Evolutionary conservation across 2,888 invertebrate species (phyloP), one percentile per base, ranked within the genome.

Genomic region (Creontiades dilutus): DNA sequence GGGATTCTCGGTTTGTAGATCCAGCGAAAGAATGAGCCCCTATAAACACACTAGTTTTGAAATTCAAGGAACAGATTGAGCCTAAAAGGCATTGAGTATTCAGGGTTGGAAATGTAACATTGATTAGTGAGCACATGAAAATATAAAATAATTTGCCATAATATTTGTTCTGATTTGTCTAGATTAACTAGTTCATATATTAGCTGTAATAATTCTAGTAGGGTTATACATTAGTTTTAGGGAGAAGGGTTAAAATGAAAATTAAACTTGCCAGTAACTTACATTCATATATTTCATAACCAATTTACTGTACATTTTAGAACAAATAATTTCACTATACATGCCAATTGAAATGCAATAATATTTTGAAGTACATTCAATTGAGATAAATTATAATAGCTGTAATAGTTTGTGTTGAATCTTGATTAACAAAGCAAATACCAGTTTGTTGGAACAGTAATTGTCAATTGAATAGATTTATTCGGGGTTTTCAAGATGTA

Each of bases 281-380:
- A 80, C 81, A 89, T 86, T 86, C 68, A 86, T 86, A 86, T 86
- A 86, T 86, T 86, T 86, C 75, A 68, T 75, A 86, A 75, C 68
- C 68, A 86, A 86, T 86, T 61, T 75, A 46, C 86, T 86, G 86
- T 86, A 86, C 86, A 86, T n/a, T 86, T 46, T 55, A 75, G 37
- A 57, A 57, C 78, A 85, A 85, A 85, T 57, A 61, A 85, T 61
- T 28, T 85, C 85, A 57, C 85, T 85, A 85, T 85, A 82, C 82
- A 82, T 82, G 37, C 28, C 85, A 85, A 85, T 85, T 55, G 57
- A 85, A 85, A 85, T 85, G 85, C 85, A 55, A 46, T n/a, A 78
- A 16, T 78, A 47, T 78, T 19, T 68, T 47, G 78, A 47, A 37
- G 46, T 46, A 78, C 46, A 46, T 78, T 46, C 16, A 13, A 19